Evolutionary conservation across 2,797 vertebrate species (phyloP), one percentile per base, ranked within the genome.

Genomic region (Orientallactaga sibirica): DNA sequence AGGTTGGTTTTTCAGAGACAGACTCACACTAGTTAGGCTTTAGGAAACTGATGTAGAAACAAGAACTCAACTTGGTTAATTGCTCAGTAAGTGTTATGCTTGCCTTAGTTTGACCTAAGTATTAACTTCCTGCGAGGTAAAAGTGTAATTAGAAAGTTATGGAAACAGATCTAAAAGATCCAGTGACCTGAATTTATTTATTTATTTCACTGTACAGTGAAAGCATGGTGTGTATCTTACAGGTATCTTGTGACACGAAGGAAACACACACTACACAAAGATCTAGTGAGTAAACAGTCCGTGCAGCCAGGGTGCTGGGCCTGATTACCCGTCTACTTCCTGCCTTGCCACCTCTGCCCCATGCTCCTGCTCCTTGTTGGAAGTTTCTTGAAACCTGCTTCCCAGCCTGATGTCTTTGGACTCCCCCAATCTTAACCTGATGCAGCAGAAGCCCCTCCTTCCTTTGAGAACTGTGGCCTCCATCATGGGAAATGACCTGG

Each of bases 1-100:
- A 88, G 19, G 41, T 80, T 92, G 67, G 48, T 84, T 93, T 94
- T 58, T 91, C 48, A 82, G 61, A 33, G 18, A 75, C 8, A 48
- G 77, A 71, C 6, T 83, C 52, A 55, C 4, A 71, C 8, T 70
- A 55, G 87, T 48, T 29, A 76, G 58, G 27, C 37, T 93, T 83
- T 91, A n/a, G 76, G 61, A 79, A 78, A 89, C 33, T 24, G 58
- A 66, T 70, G 33, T 27, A 11, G 58, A 66, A 85, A 81, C 22
- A 71, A 61, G 94, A 93, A 74, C 8, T n/a, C 27, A 55, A 61
- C 6, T 81, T 41, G 52, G 58, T 66, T 78, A 52, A 27, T 86
- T 92, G n/a, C 2, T 81, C 33, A 29, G 19, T 41, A 73, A 74
- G 2, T 80, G 14, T 12, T 43, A 9, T 43, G 22, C 86, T 93